phyloP scores from a whole-genome alignment of 1,140 invertebrate genomes.

The Pseudoatta argentina region DNA sequence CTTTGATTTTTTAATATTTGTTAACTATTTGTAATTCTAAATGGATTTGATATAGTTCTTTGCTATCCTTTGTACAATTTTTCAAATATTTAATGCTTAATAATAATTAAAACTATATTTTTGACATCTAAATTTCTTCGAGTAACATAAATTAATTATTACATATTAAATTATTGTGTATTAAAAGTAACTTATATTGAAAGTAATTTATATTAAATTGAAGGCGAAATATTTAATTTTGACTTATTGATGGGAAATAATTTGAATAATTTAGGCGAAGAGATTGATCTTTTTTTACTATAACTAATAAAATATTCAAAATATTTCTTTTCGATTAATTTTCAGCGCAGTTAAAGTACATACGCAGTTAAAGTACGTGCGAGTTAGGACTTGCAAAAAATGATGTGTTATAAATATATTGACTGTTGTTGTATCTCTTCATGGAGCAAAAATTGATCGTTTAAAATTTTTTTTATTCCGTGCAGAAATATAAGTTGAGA shows the following conservation, averaged over 20 bases:
- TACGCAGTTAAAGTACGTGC: background rate
- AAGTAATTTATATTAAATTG: background rate
- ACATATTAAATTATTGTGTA: background rate
- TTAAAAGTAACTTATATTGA: too few species aligned
- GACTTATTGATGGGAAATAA: background rate
- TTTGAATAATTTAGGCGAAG: background rate
- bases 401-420: background rate
- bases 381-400: background rate
- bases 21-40: background rate
- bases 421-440: conserved; percentile 25
- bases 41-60: background rate
- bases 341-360: background rate
- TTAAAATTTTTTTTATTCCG: conserved; percentile 28
- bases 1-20: background rate
- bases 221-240: background rate
- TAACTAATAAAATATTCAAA: background rate
- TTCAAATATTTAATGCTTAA: background rate
- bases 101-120: background rate
- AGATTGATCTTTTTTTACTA: background rate
- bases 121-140: background rate
- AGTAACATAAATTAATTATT: background rate
- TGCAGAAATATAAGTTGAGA: conserved; percentile 32
- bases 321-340: conserved; percentile 1
- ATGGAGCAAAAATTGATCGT: conserved; percentile 18
- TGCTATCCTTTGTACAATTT: background rate